These are phyloP conservation scores for Apamea crenata DNA, from an alignment of 2,888 invertebrate genomes.

Conservation along the genomic window DNA sequence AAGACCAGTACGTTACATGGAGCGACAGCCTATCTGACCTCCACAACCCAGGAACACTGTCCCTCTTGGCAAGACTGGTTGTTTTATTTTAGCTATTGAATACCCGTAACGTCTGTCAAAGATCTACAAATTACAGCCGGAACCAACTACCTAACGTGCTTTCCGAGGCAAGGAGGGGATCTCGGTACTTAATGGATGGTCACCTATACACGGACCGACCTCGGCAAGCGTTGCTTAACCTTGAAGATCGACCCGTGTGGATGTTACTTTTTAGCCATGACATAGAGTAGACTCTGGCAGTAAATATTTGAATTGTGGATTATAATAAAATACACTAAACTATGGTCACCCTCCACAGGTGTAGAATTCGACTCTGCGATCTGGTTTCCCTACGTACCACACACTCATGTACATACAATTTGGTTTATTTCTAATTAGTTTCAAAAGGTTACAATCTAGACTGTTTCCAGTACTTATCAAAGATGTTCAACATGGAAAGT, in stretches of 20 bases:
- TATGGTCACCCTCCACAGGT: conserved; percentile 20
- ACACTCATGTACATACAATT: background rate
- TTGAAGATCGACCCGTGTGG: background rate
- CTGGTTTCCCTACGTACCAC: background rate
- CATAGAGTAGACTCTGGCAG: background rate
- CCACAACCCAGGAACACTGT: background rate
- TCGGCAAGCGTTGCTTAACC: background rate
- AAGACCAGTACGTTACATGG: background rate
- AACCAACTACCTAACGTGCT: background rate
- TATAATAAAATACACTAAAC: background rate
- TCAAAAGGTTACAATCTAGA: background rate
- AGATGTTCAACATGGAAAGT: background rate
- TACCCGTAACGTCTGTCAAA: background rate
- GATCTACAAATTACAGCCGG: background rate
- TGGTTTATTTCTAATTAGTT: conserved; percentile 6
- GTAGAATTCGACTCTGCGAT: conserved; percentile 18
- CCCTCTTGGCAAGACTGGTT: background rate
- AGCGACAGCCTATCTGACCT: background rate
- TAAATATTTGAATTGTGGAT: background rate
- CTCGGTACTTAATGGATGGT: background rate
- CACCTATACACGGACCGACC: background rate
- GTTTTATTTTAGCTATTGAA: background rate
- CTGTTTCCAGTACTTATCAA: background rate
- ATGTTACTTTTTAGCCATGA: background rate
- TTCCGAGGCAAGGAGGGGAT: background rate